Base-by-base conservation (phyloP, 2,113 vertebrate species). In the Verasper variegatus region DNA sequence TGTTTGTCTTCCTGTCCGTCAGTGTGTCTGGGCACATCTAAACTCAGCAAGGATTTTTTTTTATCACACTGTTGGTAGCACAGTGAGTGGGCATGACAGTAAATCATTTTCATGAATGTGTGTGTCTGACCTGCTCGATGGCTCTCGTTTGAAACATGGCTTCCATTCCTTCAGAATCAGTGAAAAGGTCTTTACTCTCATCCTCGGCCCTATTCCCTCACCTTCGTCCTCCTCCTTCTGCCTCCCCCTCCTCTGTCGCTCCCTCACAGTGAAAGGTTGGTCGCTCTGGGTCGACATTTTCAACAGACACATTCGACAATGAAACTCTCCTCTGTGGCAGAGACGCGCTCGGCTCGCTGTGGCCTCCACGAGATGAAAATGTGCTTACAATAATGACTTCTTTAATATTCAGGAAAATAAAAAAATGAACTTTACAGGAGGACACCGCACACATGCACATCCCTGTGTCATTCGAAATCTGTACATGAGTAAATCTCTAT, bases 121-220 rank as follows among this genome's bases (percentile, higher is more conserved):
- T 71, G 12, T 74, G 72, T 80, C 72, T 71, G 62, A 73, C 54
- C 69, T 51, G 68, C 73, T 85, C 0, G 6, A 91, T 84, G 85
- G 88, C 85, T 90, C 80, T 90, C 76, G 24, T 81, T 81, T 58
- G 58, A 88, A 92, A 86, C 84, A 94, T 92, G 93, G 93, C 93
- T 93, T 94, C 88, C 88, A 21, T 83, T 91, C 90, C 92, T 88
- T 81, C 83, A 74, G 68, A 51, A 55, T 90, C 89, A 92, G 90
- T 91, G 88, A 86, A 55, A 78, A 83, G 88, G 87, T 92, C 81
- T 77, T 64, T 63, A 65, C 70, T 68, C 49, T 74, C 35, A 12
- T 82, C 47, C 63, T 64, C 45, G 4, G 45, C 56, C 72, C 17
- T 63, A 63, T 59, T 75, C 55, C 64, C 31, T 27, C 49, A 7